Evolutionary conservation across 2,113 vertebrate species (phyloP), one percentile per base, ranked within the genome.

Genomic region (Dascyllus trimaculatus): DNA sequence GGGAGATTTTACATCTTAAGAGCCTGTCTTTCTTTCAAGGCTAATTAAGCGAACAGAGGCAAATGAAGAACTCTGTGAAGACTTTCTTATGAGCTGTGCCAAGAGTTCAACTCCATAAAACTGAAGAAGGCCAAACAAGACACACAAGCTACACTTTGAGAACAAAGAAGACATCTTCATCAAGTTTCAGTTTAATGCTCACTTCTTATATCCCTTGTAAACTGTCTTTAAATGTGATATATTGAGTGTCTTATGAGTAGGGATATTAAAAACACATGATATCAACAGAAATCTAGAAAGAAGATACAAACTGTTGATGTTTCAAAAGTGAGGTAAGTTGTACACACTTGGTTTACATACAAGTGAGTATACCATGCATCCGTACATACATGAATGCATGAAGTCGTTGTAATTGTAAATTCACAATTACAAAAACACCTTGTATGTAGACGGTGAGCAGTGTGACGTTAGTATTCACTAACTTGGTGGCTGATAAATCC

Each of bases 401-500:
- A 24, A 71, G 58, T 24, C 7, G n/a, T 1, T 62, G 26, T 26
- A 62, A 48, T 19, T 71, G 65, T 29, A 38, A 10, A 46, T 48
- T 4, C n/a, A 56, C 65, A 78, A 46, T 62, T 72, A 40, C 18
- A 57, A 21, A 32, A 18, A 48, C 38, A 38, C 21, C 5, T 40
- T 22, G 43, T 51, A 40, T 22, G 9, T n/a, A 59, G 18, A 49
- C 26, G 15, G 15, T 40, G 14, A 65, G 21, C 17, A 49, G 3
- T 48, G 17, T 5, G 7, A 9, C 1, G 0, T 29, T 15, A 56
- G 13, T 61, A 66, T 58, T 69, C 19, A 60, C 24, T 89, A 84
- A 93, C 63, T 82, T 81, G 24, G 7, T 76, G 54, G 66, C 49
- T 82, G 78, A 66, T 93, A 43, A 58, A 71, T 88, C 80, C 54